A percentile compares a stretch with the other conserved stretches of the same genome.
Evolutionary conservation across 2,888 invertebrate species (phyloP).

Genomic region (Temnothorax unifasciatus): DNA sequence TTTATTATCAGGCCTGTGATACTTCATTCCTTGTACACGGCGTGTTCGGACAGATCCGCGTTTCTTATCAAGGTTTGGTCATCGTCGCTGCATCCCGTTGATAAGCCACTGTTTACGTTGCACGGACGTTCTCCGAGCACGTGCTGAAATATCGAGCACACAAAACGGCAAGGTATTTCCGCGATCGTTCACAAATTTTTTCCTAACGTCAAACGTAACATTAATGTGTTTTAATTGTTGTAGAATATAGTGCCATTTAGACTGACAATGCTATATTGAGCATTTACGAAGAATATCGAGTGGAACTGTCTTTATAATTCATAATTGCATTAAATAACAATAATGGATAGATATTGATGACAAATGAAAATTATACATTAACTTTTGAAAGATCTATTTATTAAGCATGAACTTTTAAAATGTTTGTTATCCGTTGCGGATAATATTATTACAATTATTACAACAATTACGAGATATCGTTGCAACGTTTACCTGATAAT

Average conservation of each 20-base stretch:
- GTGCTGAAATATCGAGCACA: slow-evolving; percentile 58
- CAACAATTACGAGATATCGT: background rate
- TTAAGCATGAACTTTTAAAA: background rate
- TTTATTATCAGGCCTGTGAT: slow-evolving; percentile 5
- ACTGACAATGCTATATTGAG: no score
- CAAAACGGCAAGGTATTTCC: background rate
- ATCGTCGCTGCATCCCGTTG: slow-evolving; percentile 67
- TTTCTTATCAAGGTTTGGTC: slow-evolving; percentile 61
- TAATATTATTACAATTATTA: background rate
- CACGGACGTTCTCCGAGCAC: slow-evolving; percentile 58
- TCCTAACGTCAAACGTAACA: no score
- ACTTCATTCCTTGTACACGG: slow-evolving; percentile 19
- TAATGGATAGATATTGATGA: background rate
- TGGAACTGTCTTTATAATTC: background rate
- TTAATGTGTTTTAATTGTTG: background rate
- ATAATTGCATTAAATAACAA: background rate
- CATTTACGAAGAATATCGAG: background rate
- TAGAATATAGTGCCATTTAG: background rate
- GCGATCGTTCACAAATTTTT: background rate
- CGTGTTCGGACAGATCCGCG: slow-evolving; percentile 62
- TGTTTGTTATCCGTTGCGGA: background rate
- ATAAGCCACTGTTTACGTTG: slow-evolving; percentile 73
- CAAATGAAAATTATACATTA: slow-evolving; percentile 2
- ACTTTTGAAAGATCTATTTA: background rate
- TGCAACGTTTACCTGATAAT: background rate